Evolutionary conservation across 1,140 invertebrate species (phyloP), one percentile per base, ranked within the genome.

Genomic region (Laodelphax striatellus): DNA sequence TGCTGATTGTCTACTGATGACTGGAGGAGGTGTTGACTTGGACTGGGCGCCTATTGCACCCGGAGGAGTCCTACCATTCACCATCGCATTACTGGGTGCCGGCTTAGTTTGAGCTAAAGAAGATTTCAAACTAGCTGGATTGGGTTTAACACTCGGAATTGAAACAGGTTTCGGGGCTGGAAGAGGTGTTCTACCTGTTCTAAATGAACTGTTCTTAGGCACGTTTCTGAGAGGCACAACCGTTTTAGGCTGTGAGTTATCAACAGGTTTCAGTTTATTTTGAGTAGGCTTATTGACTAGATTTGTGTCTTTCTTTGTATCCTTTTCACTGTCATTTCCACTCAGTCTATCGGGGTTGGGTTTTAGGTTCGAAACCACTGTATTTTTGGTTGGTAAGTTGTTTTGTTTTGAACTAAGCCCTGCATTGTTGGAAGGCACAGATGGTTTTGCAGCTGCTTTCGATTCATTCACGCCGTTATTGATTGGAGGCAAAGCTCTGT

Each of bases 211-310:
- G 2, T 65, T 11, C 34, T 67, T 64, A 28, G 66, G 62, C 22
- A 58, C 58, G 13, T 55, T 61, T 52, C 68, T 71, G 43, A 62
- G 8, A 8, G 58, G 44, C 0, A 60, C 44, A 13, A 19, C 52
- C 59, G 41, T 64, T 17, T 64, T 55, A 57, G 69, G 71, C 0
- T 59, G 52, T 53, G 69, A 73, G 19, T 62, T 65, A 41, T 62
- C 62, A 13, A 76, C 75, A 54, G 85, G 83, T 0, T 84, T 83
- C 0, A 81, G 78, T 65, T 84, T 83, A 4, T 73, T 71, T 24
- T 63, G 78, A 70, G 31, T 70, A 64, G 55, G 69, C 59, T 34
- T 72, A 68, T 84, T 85, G 8, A 86, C 84, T 16, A 87, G 65
- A 67, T 87, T 84, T 16, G 58, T 59, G 28, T 60, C 50, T 57